Evolutionary conservation across 2,797 vertebrate genomes (phyloP), one percentile per base, ranked within the genome.

Genomic region (Hydrophis major): DNA sequence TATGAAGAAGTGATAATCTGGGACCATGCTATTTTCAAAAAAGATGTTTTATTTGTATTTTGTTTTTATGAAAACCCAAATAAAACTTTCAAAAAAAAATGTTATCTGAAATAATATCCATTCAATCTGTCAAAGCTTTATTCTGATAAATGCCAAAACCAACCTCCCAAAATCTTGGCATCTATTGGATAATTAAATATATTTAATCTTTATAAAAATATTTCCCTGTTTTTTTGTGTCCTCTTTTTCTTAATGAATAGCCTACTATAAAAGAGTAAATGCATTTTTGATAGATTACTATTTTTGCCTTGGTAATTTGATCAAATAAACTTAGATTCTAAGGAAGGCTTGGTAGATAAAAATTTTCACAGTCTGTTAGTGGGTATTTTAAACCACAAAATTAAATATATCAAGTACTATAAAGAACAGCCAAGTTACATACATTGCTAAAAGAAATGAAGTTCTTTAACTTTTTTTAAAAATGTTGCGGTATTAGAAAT

Each of bases 331-430:
- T 42, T 60, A 61, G 28, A 61, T 74, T 91, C 42, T 69, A 88
- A 60, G 61, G 42, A 87, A 32, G n/a, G 60, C 57, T 89, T 92
- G 94, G 92, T 95, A 94, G 93, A 95, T 94, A 94, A 89, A 12
- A 1, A 18, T 10, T 12, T 53, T 66, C 86, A 92, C 42, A 78
- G 16, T 50, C 53, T 63, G n/a, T 93, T 95, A 93, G 90, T 92
- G 92, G 90, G 94, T 55, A 57, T 95, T 95, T 94, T 93, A 94
- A 95, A 57, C n/a, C 94, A 69, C 92, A 92, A 96, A 93, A 91
- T 93, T 95, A 95, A 96, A 95, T 93, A 92, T 32, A 92, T 92
- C 32, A 53, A 7, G 92, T 93, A 10, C 88, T 95, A 94, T 96
- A 95, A 96, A 96, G 95, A 94, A 74, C 63, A 95, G 32, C 90